phyloP scores from a whole-genome alignment of 1,140 invertebrate species.

The Leptopilina boulardi region DNA sequence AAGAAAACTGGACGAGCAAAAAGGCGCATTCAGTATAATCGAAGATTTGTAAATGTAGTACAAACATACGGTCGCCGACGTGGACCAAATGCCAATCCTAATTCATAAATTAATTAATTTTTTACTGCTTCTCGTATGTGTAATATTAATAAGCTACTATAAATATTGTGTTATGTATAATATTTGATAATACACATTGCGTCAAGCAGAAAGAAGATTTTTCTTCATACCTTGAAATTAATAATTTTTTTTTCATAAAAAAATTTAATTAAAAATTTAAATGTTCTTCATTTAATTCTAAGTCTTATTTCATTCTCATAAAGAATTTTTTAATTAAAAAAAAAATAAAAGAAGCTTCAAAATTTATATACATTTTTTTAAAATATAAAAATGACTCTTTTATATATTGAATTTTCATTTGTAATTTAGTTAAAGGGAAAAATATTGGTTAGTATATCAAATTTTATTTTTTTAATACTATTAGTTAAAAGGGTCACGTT shows the following conservation, averaged over 20 bases:
- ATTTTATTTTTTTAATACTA: too few species aligned
- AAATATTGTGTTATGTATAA: conserved; percentile 12
- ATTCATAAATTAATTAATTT: conserved; percentile 62
- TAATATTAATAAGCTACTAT: conserved; percentile 52
- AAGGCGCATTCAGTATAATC: conserved; percentile 98
- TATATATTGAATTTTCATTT: too few species aligned
- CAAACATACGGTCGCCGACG: conserved; percentile 95
- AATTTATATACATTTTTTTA: too few species aligned
- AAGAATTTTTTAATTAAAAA: too few species aligned
- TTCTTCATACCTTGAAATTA: not conserved
- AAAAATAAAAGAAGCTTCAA: too few species aligned
- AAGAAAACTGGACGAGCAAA: conserved; percentile 99
- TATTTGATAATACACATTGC: conserved; percentile 50
- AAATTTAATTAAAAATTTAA: too few species aligned
- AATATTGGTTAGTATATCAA: too few species aligned
- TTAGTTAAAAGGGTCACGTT: too few species aligned
- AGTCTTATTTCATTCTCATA: too few species aligned
- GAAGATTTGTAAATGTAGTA: conserved; percentile 98
- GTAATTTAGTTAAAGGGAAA: too few species aligned
- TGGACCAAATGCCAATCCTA: conserved; percentile 97
- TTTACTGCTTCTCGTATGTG: conserved; percentile 52
- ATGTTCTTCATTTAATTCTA: too few species aligned
- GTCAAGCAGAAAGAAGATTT: not conserved
- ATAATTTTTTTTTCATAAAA: not conserved
- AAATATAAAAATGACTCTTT: too few species aligned